A percentile compares a stretch with the other conserved stretches of the same genome.
phyloP scores from a whole-genome alignment of 2,113 vertebrate species.

The Oryzias javanicus region DNA sequence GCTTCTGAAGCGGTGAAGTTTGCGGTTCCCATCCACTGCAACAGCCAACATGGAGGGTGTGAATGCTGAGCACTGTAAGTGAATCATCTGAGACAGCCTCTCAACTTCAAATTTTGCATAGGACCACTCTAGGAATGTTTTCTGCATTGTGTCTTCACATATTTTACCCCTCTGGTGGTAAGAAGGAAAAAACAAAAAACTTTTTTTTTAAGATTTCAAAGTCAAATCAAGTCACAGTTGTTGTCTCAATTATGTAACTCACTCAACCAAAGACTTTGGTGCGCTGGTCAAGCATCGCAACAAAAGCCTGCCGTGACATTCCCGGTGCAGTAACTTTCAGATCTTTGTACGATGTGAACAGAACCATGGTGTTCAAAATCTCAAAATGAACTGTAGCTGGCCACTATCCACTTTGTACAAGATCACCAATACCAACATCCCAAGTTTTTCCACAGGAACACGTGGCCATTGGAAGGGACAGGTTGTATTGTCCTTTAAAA shows the following conservation, averaged over 20 bases:
- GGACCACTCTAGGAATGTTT: neutral
- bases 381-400: constrained; percentile 2
- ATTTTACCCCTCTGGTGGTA: neutral
- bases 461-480: neutral
- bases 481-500: constrained; percentile 1
- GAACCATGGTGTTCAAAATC: neutral
- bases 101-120: constrained; percentile 2
- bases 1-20: constrained; percentile 7
- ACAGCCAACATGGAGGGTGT: constrained; percentile 10
- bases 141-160: neutral
- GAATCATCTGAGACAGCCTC: neutral
- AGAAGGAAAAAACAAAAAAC: neutral
- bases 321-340: neutral
- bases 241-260: neutral
- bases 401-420: constrained; percentile 5
- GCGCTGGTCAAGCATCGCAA: neutral
- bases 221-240: neutral
- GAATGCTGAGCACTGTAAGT: constrained; percentile 9
- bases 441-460: constrained; percentile 1
- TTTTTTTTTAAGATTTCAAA: neutral
- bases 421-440: neutral
- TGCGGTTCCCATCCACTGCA: constrained; percentile 5
- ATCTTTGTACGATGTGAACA: constrained; percentile 1
- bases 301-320: constrained; percentile 2
- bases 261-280: neutral